Base-by-base conservation (phyloP, 2,797 vertebrate species). In the Schizopygopsis malacanthus region DNA sequence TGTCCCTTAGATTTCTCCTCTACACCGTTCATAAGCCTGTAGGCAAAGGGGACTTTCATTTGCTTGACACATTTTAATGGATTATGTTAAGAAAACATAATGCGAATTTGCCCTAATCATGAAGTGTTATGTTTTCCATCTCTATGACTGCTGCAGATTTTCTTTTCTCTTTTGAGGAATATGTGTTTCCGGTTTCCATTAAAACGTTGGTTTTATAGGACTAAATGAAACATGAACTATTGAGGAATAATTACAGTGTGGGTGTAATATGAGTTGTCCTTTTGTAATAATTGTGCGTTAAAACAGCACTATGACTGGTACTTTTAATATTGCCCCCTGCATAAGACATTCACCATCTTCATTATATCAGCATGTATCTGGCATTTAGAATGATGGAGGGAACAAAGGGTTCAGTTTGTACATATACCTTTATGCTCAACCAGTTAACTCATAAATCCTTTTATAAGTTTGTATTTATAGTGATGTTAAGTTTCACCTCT, bases 381-480 rank as follows among this genome's bases (percentile, higher is more conserved):
- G 87, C 85, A 91, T 86, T 79, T 67, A 79, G 61, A 43, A 39
- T 43, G 86, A 61, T 67, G 59, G 90, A 43, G 90, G 83, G 91
- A 20, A 92, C 22, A 82, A 89, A 90, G 91, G 89, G 89, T 89
- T 94, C 88, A 90, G 93, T 94, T 89, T 95, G 94, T 95, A 95
- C 90, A 95, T 95, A 94, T 56, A 83, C 88, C 93, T 91, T 90
- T 89, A 87, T 90, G 88, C 84, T 85, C 83, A 89, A 85, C 81
- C 76, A 82, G 91, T 93, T 95, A 33, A 33, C 33, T 33, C 33
- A 33, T 91, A 91, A 90, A 92, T 92, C 91, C 88, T 89, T 93
- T 94, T 93, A 87, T 93, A 93, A 92, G 91, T 94, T 95, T 94
- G 89, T 95, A 93, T 94, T 93, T 92, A 94, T 91, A 89, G 92